A percentile compares a stretch with the other conserved stretches of the same genome.
These are phyloP conservation scores for Irena cyanogastra DNA, from an alignment of 2,113 vertebrate genomes.

Conservation along the genomic window DNA sequence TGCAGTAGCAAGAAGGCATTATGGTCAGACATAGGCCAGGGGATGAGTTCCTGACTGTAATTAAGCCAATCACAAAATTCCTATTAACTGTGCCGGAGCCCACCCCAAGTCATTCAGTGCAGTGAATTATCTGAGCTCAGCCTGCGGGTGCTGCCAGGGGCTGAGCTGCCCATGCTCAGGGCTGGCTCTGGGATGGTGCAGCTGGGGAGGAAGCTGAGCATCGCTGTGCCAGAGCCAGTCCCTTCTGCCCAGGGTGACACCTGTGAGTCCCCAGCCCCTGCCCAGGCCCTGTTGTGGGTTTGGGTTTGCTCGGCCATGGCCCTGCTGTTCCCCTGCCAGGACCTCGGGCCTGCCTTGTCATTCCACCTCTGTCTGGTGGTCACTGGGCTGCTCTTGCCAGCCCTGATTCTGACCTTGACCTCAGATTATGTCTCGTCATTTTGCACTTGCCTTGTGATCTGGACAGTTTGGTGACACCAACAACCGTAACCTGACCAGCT, in stretches of 20 bases:
- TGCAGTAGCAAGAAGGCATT: not conserved
- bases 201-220: not conserved
- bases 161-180: not conserved
- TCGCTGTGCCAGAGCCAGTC: not conserved
- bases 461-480: not conserved
- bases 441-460: too few species aligned
- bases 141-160: not conserved
- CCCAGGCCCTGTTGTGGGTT: accelerated
- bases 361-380: accelerated
- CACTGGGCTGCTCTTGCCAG: not conserved
- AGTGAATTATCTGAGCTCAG: not conserved
- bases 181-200: not conserved
- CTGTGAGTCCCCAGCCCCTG: not conserved
- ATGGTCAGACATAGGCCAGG: not conserved
- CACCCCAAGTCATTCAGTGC: not conserved
- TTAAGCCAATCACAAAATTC: not conserved
- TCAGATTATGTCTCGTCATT: not conserved
- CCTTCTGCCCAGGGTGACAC: not conserved
- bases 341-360: not conserved
- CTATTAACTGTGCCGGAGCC: not conserved
- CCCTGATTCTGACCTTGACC: not conserved
- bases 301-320: too few species aligned
- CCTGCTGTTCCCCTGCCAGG: not conserved
- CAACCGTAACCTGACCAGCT: not conserved
- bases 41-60: not conserved